phyloP scores from a whole-genome alignment of 2,797 vertebrate species.

The Epinephelus awoara region DNA sequence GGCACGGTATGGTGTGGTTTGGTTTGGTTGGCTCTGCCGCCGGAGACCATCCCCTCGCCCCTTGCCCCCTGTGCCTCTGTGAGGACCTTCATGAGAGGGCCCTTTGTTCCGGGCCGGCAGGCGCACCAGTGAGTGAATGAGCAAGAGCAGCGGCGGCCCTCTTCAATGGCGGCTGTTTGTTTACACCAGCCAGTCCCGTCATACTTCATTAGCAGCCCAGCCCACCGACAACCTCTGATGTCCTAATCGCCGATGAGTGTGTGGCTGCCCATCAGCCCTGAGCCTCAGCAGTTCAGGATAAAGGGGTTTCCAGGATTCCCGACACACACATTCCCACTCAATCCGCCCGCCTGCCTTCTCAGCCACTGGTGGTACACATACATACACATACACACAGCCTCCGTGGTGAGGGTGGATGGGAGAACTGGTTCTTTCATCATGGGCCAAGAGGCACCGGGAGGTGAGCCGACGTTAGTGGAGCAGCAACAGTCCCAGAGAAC shows the following conservation, averaged over 20 bases:
- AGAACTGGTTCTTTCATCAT: slow-evolving; percentile 77
- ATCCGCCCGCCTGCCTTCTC: slow-evolving; percentile 62
- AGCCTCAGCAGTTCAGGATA: slow-evolving; percentile 72
- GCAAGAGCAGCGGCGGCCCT: slow-evolving; percentile 75
- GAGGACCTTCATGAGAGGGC: slow-evolving; percentile 81
- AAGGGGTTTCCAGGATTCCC: slow-evolving; percentile 65
- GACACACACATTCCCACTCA: slow-evolving; percentile 68
- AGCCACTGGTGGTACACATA: slow-evolving; percentile 56
- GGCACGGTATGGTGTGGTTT: slow-evolving; percentile 71
- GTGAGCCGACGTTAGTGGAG: slow-evolving; percentile 70
- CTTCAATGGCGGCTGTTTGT: slow-evolving; percentile 86
- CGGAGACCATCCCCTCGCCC: slow-evolving; percentile 70
- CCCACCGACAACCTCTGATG: slow-evolving; percentile 83
- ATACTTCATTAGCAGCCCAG: slow-evolving; percentile 87
- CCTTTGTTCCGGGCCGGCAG: slow-evolving; percentile 82
- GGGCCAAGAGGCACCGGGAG: slow-evolving; percentile 76
- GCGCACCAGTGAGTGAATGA: slow-evolving; percentile 80
- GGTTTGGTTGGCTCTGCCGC: slow-evolving; percentile 73
- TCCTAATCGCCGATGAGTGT: slow-evolving; percentile 79
- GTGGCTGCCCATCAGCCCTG: slow-evolving; percentile 71
- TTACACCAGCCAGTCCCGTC: slow-evolving; percentile 84
- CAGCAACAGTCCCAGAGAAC: slow-evolving; percentile 67
- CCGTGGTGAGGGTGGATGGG: slow-evolving; percentile 50
- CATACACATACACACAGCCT: slow-evolving; percentile 42
- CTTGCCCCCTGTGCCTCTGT: slow-evolving; percentile 70